Base-by-base conservation (phyloP, 2,888 invertebrate genomes). In the Orchestes rusci region DNA sequence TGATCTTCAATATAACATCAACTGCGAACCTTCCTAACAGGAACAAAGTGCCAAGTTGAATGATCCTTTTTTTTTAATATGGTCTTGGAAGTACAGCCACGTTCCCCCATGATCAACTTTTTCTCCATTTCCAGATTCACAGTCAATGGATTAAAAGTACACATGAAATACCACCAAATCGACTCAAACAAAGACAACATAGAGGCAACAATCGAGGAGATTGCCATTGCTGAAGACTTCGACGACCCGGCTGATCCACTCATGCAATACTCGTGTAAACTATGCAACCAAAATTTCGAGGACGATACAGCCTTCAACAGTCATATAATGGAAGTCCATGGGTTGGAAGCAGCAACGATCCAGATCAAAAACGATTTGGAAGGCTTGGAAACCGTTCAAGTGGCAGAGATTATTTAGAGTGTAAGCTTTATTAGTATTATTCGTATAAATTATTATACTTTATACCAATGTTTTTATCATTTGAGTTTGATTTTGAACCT, bases 351-450 rank as follows among this genome's bases (percentile, higher is more conserved):
- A 17, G 29, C 63, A 48, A 50, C 48, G 3, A 48, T 57, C 40
- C 54, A 59, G 38, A 49, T 53, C 29, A 59, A 62, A 45, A 44
- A 43, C n/a, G 43, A 50, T 31, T 32, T 58, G 16, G 33, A 56
- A 1, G 64, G 62, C 55, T 52, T 66, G 8, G 65, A 66, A 53
- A 61, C 64, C 2, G 60, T 68, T 30, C 59, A 65, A 51, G 65
- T 68, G 31, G 54, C 64, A 3, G 66, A 68, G 54, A 54, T 68
- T 45, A 58, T 68, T 67, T 68, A 60, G n/a, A n/a, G n/a, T n/a
- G n/a, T n/a, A n/a, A n/a, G n/a, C n/a, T n/a, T n/a, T n/a, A n/a
- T n/a, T n/a, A n/a, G n/a, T n/a, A n/a, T n/a, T n/a, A n/a, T n/a
- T n/a, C n/a, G n/a, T n/a, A n/a, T n/a, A n/a, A n/a, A n/a, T n/a